phyloP scores from a whole-genome alignment of 1,140 invertebrate genomes.

The Drosophila auraria region DNA sequence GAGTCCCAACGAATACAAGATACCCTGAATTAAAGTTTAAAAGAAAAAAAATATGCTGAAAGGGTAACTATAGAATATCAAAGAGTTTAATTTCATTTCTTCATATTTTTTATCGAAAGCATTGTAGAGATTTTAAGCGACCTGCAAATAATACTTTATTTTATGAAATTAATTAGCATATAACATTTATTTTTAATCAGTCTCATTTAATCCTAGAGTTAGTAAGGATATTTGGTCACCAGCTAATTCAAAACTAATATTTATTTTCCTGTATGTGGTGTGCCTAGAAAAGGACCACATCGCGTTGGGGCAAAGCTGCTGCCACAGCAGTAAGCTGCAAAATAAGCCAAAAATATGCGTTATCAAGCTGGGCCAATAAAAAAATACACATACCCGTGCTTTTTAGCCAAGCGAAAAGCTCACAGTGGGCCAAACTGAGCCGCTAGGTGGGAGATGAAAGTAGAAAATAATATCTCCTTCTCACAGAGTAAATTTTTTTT shows the following conservation, averaged over 20 bases:
- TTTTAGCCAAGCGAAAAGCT: constrained; percentile 23
- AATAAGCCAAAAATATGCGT: constrained; percentile 83
- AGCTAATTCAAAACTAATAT: not conserved
- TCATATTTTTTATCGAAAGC: no score
- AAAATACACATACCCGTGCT: constrained; percentile 44
- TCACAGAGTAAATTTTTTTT: no score
- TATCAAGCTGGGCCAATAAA: constrained; percentile 78
- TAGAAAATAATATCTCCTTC: not conserved
- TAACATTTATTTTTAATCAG: not conserved
- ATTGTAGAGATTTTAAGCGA: no score
- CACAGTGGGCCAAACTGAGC: not conserved
- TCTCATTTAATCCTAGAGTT: no score
- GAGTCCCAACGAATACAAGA: not conserved
- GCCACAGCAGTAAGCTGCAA: constrained; percentile 79
- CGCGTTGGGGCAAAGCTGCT: constrained; percentile 64
- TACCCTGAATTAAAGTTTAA: not conserved
- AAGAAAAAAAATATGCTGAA: no score
- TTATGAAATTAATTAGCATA: no score
- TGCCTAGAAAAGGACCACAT: constrained; percentile 6
- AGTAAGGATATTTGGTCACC: not conserved
- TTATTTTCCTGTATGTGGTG: no score
- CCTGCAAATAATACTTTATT: no score
- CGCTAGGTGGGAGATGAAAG: no score
- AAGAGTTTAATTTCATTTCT: no score
- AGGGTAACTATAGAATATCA: no score